Conservation (phyloP, 1,140 invertebrate genomes). For the Macrosteles quadrilineatus region DNA sequence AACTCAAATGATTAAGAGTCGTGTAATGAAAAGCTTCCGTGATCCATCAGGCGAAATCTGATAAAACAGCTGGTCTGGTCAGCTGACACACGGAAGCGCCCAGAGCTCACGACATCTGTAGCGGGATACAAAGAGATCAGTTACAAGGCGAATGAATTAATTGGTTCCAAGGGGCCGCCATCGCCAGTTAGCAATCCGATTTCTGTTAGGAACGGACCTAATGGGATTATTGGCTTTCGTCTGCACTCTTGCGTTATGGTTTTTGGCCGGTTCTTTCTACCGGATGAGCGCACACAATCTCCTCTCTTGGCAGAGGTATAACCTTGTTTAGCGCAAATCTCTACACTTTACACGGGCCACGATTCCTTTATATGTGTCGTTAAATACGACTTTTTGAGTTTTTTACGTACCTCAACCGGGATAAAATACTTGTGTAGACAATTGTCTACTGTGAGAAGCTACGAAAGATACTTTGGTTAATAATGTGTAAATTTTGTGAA, state of each 20-base stretch:
- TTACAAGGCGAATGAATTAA: neutral
- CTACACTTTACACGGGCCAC: too few species aligned
- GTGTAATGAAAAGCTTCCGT: neutral
- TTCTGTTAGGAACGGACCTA: neutral
- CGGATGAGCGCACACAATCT: neutral
- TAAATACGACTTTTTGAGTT: too few species aligned
- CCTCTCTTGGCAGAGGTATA: too few species aligned
- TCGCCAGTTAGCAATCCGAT: neutral
- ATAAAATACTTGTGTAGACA: too few species aligned
- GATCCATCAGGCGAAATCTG: neutral
- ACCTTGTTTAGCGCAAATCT: too few species aligned
- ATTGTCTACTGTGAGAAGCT: too few species aligned
- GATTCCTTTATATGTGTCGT: too few species aligned
- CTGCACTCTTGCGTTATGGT: neutral
- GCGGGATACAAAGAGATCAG: neutral
- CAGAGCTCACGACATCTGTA: neutral
- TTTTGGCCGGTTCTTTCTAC: neutral
- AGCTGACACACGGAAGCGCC: neutral
- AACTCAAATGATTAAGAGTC: too few species aligned
- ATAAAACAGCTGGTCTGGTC: neutral
- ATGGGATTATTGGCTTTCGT: constrained; percentile 3
- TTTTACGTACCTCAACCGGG: too few species aligned
- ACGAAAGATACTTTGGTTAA: too few species aligned
- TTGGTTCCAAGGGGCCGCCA: neutral
- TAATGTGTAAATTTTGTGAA: too few species aligned